Conservation (phyloP, 2,888 invertebrate genomes). For the Morpho helenor region DNA sequence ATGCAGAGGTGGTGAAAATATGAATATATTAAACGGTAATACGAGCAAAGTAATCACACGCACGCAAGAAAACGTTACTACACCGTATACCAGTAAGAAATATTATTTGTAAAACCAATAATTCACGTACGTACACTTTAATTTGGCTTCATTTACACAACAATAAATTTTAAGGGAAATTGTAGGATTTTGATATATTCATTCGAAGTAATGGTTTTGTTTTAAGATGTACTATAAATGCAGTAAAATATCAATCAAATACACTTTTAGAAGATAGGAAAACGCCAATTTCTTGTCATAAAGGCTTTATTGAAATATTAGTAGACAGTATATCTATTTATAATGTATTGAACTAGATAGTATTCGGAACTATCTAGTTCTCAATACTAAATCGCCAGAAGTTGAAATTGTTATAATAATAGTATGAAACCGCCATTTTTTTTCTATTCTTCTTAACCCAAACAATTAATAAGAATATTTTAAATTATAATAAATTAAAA, state of each 20-base stretch:
- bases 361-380: too few species aligned
- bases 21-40: conserved; percentile 73
- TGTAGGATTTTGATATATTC: conserved; percentile 14
- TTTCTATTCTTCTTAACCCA: not conserved
- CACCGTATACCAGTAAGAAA: conserved; percentile 51
- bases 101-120: conserved; percentile 69
- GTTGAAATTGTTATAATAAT: too few species aligned
- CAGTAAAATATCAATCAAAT: too few species aligned
- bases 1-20: conserved; percentile 74
- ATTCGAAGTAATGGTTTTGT: not conserved
- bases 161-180: conserved; percentile 37
- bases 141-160: conserved; percentile 57
- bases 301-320: too few species aligned
- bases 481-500: not conserved
- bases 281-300: too few species aligned
- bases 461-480: conserved; percentile 30
- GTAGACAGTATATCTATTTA: too few species aligned
- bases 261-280: too few species aligned
- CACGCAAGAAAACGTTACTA: conserved; percentile 65
- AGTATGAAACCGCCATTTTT: not conserved
- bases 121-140: conserved; percentile 68
- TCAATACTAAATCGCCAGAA: too few species aligned
- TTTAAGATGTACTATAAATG: too few species aligned
- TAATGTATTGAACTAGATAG: too few species aligned
- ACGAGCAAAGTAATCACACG: conserved; percentile 66